Conservation (phyloP, 2,797 vertebrate genomes). For the Crypturellus tataupa region DNA sequence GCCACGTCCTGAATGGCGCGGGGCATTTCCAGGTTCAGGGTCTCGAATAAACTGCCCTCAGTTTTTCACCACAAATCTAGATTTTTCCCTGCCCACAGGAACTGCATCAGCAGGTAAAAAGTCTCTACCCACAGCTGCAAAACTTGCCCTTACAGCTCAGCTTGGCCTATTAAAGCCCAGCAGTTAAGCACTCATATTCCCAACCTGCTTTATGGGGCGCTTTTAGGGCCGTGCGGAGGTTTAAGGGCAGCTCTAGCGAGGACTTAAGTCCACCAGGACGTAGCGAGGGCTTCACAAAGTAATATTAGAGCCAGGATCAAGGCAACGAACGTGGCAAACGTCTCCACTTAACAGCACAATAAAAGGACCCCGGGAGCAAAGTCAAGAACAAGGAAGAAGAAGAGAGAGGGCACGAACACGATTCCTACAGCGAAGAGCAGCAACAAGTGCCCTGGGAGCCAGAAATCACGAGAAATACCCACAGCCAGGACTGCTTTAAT, state of each 20-base stretch:
- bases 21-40: no score
- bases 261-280: rapidly evolving
- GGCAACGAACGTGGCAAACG: background rate
- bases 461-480: no score
- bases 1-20: no score
- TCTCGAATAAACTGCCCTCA: no score
- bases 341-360: background rate
- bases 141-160: conserved; percentile 1
- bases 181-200: background rate
- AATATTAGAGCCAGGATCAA: background rate
- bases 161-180: background rate
- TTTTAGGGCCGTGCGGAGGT: background rate
- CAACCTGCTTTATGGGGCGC: background rate
- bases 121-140: background rate
- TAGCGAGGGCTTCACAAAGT: background rate
- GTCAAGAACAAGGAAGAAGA: background rate
- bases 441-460: no score
- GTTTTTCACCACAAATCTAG: no score
- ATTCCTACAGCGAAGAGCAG: no score
- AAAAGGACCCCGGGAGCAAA: background rate
- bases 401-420: background rate
- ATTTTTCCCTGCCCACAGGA: no score
- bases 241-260: background rate
- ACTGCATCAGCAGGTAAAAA: no score
- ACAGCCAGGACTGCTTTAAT: no score